These are phyloP conservation scores for Miichthys miiuy DNA, from an alignment of 2,797 vertebrate genomes.

Conservation along the genomic window DNA sequence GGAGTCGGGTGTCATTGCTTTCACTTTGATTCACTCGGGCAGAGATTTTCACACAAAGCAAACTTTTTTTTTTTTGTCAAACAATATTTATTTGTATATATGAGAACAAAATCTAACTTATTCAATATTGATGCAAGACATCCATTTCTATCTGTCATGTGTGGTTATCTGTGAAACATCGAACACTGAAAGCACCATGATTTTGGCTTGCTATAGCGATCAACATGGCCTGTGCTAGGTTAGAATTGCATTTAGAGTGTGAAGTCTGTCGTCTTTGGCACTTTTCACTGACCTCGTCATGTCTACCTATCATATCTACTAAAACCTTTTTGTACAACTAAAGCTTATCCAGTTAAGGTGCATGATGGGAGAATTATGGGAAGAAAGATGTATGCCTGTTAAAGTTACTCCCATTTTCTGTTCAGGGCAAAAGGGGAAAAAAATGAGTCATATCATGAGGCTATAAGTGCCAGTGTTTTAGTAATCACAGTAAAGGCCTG, in stretches of 20 bases:
- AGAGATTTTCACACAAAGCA: constrained; percentile 28
- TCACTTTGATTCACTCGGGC: not conserved
- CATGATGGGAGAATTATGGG: not conserved
- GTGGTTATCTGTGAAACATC: constrained; percentile 44
- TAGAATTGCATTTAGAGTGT: not conserved
- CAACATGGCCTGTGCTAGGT: not conserved
- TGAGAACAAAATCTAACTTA: constrained; percentile 56
- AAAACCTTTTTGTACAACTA: not conserved
- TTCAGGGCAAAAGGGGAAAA: no score
- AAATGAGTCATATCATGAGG: not conserved
- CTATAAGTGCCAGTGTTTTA: not conserved
- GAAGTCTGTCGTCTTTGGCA: constrained; percentile 2
- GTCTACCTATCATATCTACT: not conserved
- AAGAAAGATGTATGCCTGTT: not conserved
- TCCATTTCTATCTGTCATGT: constrained; percentile 29
- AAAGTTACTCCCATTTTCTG: not conserved
- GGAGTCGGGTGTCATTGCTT: not conserved
- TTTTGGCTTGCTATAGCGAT: constrained; percentile 6
- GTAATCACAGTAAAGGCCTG: not conserved
- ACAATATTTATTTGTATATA: constrained; percentile 71
- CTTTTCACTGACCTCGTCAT: not conserved
- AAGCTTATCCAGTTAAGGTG: not conserved
- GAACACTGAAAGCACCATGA: constrained; percentile 40
- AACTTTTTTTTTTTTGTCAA: constrained; percentile 61
- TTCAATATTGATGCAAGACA: constrained; percentile 23